Conservation (phyloP, 2,888 invertebrate species). For the Hyles lineata region DNA sequence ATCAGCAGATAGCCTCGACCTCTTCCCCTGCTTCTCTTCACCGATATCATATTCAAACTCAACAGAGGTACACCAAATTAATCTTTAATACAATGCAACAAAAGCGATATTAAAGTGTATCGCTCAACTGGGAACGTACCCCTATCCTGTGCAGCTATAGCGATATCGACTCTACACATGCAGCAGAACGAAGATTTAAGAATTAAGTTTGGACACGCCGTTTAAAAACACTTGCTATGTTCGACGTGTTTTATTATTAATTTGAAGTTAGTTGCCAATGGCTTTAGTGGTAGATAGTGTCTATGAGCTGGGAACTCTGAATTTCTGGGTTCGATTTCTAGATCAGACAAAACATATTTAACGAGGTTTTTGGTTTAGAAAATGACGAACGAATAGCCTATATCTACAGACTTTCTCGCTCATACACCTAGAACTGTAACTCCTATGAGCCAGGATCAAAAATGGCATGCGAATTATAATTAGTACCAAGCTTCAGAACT, state of each 20-base stretch:
- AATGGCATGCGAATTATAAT: too few species aligned
- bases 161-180: constrained; percentile 60
- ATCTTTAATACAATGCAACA: constrained; percentile 47
- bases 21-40: constrained; percentile 67
- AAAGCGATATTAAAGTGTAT: constrained; percentile 35
- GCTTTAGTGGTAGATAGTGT: too few species aligned
- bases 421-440: too few species aligned
- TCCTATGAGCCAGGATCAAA: too few species aligned
- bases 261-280: too few species aligned
- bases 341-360: too few species aligned
- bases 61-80: constrained; percentile 39
- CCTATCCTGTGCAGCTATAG: constrained; percentile 61
- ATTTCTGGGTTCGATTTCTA: too few species aligned
- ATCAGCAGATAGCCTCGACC: constrained; percentile 80
- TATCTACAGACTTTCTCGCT: too few species aligned
- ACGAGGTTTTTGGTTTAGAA: too few species aligned
- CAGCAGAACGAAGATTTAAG: constrained; percentile 46
- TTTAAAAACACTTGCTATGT: not conserved
- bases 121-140: constrained; percentile 52
- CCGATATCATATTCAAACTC: constrained; percentile 42
- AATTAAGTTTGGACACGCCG: constrained; percentile 44
- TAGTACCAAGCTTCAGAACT: too few species aligned
- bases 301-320: too few species aligned
- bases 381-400: too few species aligned
- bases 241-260: not conserved